These are phyloP conservation scores for Lichenostomus cassidix DNA, from an alignment of 2,113 vertebrate genomes.

Conservation along the genomic window DNA sequence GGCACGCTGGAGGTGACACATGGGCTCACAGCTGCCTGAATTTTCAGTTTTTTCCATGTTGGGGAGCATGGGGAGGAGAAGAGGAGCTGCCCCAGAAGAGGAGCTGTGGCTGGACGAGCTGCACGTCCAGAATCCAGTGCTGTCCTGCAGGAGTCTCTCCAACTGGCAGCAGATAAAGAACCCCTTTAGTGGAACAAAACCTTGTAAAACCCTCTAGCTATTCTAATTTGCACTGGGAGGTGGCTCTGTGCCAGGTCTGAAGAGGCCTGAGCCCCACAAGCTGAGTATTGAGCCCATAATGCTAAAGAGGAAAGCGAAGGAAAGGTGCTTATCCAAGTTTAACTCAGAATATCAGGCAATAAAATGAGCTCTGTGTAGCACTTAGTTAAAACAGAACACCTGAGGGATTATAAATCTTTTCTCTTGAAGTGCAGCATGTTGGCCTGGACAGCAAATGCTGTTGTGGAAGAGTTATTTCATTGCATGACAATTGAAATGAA, in stretches of 20 bases:
- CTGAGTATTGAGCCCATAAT: neutral
- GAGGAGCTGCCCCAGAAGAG: neutral
- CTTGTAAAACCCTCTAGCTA: neutral
- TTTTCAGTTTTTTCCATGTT: neutral
- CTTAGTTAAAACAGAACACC: conserved; percentile 14
- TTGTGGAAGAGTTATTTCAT: conserved; percentile 57
- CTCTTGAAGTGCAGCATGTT: conserved; percentile 27
- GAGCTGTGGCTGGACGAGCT: neutral
- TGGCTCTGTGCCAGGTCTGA: neutral
- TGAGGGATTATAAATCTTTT: conserved; percentile 43
- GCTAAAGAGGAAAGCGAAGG: neutral
- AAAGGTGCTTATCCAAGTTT: neutral
- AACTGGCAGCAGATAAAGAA: neutral
- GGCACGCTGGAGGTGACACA: fast-evolving
- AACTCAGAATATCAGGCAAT: neutral
- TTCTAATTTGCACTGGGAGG: neutral
- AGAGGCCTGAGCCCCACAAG: neutral
- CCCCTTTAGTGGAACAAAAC: neutral
- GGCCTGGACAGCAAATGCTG: conserved; percentile 9
- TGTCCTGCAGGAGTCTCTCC: neutral
- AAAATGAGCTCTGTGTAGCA: conserved; percentile 23
- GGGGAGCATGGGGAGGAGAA: neutral
- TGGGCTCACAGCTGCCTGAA: neutral
- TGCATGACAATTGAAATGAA: conserved; percentile 44
- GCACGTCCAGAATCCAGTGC: fast-evolving